A percentile compares a stretch with the other conserved stretches of the same genome.
phyloP scores from a whole-genome alignment of 2,113 vertebrate species.

The Apeltes quadracus region DNA sequence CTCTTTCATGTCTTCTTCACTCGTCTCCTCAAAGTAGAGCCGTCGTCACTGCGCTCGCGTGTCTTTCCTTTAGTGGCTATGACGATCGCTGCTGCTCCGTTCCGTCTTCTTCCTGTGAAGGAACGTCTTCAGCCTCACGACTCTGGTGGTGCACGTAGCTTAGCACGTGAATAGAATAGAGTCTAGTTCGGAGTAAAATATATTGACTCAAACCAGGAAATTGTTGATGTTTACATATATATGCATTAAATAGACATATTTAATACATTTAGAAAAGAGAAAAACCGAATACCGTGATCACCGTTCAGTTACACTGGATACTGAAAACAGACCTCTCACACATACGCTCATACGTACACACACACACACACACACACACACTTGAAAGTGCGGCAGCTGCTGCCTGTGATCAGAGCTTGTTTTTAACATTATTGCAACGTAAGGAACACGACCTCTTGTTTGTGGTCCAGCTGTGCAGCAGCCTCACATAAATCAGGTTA shows the following conservation, averaged over 20 bases:
- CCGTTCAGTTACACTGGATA: background rate
- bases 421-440: background rate
- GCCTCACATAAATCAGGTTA: constrained; percentile 16
- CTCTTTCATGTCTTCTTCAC: background rate
- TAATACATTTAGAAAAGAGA: background rate
- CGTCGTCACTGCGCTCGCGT: too few species aligned
- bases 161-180: background rate
- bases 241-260: background rate
- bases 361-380: background rate
- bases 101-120: background rate
- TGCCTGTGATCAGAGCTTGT: background rate
- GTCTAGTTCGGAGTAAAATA: background rate
- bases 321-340: background rate
- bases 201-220: too few species aligned
- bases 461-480: constrained; percentile 21
- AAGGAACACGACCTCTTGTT: background rate
- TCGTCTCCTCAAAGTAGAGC: background rate
- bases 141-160: background rate
- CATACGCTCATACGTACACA: background rate
- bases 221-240: background rate
- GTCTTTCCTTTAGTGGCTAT: background rate
- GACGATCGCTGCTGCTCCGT: background rate
- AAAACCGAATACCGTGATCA: background rate
- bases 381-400: background rate
- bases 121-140: background rate